These are phyloP conservation scores for Drosophila merina DNA, from an alignment of 2,888 invertebrate genomes.

Conservation along the genomic window DNA sequence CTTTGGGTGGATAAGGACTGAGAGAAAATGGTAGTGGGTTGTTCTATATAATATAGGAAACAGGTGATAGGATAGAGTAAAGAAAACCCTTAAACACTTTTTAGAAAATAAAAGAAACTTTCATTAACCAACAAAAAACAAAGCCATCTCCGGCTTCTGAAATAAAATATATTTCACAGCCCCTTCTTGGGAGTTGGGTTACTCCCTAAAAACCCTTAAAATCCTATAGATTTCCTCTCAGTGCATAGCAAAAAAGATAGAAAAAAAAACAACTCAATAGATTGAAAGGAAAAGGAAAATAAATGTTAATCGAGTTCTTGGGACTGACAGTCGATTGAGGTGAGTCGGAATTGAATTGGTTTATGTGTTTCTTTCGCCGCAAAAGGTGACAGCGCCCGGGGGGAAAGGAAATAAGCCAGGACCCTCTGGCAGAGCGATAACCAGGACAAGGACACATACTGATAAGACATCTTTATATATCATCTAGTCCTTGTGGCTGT, in stretches of 20 bases:
- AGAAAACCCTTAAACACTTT: too few species aligned
- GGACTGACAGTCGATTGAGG: slow-evolving; percentile 58
- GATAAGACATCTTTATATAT: slow-evolving; percentile 1
- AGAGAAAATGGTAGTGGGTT: neutral
- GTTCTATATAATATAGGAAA: neutral
- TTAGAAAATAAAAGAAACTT: too few species aligned
- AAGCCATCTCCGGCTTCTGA: too few species aligned
- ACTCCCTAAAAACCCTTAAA: too few species aligned
- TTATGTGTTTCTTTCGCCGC: slow-evolving; percentile 5
- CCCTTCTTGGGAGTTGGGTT: too few species aligned
- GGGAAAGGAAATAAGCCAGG: neutral
- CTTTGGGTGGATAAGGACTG: neutral
- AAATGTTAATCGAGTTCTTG: slow-evolving; percentile 45
- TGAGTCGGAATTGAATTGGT: slow-evolving; percentile 22
- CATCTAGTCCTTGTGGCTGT: neutral
- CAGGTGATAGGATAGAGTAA: too few species aligned
- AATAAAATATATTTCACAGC: too few species aligned
- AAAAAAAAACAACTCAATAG: neutral
- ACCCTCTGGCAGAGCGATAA: neutral
- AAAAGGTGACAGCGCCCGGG: slow-evolving; percentile 1
- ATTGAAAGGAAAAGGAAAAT: slow-evolving; percentile 18
- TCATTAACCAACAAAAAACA: too few species aligned
- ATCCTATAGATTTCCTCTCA: neutral
- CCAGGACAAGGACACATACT: neutral
- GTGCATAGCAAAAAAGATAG: neutral